A percentile compares a stretch with the other conserved stretches of the same genome.
phyloP scores from a whole-genome alignment of 53 echinoderm and acorn worm species.

The Crossaster papposus region DNA sequence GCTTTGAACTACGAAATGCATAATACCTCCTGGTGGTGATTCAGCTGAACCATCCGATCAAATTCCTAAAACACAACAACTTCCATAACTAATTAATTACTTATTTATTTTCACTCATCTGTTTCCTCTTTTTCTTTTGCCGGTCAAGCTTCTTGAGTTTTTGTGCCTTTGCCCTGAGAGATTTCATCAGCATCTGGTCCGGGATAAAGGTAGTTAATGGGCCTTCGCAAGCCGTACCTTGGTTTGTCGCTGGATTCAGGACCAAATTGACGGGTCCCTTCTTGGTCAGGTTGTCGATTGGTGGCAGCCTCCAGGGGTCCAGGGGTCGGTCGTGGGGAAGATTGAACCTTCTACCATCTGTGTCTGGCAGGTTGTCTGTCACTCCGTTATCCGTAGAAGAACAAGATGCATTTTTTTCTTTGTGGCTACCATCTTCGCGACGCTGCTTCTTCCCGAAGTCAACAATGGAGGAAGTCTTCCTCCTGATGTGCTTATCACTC shows the following conservation, averaged over 20 bases:
- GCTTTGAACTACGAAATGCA: too few species aligned
- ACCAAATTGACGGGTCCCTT: slow-evolving; percentile 41
- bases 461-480: not conserved
- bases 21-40: not conserved
- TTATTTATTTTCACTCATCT: slow-evolving; percentile 10
- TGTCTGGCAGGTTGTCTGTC: not conserved
- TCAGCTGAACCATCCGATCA: not conserved
- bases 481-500: slow-evolving; percentile 2
- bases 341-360: slow-evolving; percentile 21
- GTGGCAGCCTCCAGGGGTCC: slow-evolving; percentile 43
- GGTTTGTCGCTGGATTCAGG: not conserved
- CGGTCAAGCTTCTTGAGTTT: slow-evolving; percentile 19
- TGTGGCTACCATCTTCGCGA: not conserved
- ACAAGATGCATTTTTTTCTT: not conserved
- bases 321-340: slow-evolving; percentile 29
- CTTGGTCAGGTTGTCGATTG: slow-evolving; percentile 20
- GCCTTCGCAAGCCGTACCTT: not conserved
- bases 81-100: too few species aligned
- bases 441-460: slow-evolving; percentile 15
- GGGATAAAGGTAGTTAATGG: not conserved
- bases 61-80: too few species aligned
- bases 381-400: not conserved
- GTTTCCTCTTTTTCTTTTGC: slow-evolving; percentile 14
- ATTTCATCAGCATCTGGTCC: slow-evolving; percentile 24
- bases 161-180: not conserved